These are phyloP conservation scores for Chaunax sp. DNA, from an alignment of 2,797 vertebrate species.

Conservation along the genomic window DNA sequence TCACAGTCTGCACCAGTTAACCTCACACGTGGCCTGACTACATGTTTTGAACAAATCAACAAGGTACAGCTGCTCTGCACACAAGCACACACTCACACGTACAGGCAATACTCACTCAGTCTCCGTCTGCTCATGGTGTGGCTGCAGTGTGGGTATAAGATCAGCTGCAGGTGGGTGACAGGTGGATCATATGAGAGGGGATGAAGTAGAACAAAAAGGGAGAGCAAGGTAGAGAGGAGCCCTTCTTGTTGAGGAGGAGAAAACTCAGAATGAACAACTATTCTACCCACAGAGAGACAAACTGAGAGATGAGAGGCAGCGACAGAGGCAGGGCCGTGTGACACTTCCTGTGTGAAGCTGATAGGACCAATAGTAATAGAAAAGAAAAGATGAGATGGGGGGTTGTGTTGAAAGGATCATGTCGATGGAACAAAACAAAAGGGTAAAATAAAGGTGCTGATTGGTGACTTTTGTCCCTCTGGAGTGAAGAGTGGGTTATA, in stretches of 20 bases:
- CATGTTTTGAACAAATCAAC: no score
- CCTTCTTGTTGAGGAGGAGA: conserved; percentile 7
- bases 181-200: conserved; percentile 30
- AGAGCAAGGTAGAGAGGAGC: background rate
- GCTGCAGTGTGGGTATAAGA: conserved; percentile 9
- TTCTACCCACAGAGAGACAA: conserved; percentile 37
- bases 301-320: conserved; percentile 31
- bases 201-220: conserved; percentile 1
- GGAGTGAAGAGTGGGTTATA: conserved; percentile 16
- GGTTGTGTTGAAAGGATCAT: background rate
- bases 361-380: conserved; percentile 32
- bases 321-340: conserved; percentile 34
- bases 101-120: conserved; percentile 77
- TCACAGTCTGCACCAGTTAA: background rate
- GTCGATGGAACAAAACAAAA: no score
- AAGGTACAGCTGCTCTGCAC: no score
- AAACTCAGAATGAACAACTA: conserved; percentile 19
- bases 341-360: conserved; percentile 69
- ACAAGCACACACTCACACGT: conserved; percentile 11
- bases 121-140: conserved; percentile 77
- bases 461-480: conserved; percentile 3
- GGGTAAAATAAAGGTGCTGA: conserved; percentile 2
- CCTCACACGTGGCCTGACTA: no score
- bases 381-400: conserved; percentile 52
- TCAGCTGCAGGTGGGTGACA: conserved; percentile 28